Percentiles rank a stretch among this genome's conserved stretches.
These are phyloP conservation scores for Chymomyza procnemis DNA, from an alignment of 2,888 invertebrate genomes.

Conservation along the genomic window DNA sequence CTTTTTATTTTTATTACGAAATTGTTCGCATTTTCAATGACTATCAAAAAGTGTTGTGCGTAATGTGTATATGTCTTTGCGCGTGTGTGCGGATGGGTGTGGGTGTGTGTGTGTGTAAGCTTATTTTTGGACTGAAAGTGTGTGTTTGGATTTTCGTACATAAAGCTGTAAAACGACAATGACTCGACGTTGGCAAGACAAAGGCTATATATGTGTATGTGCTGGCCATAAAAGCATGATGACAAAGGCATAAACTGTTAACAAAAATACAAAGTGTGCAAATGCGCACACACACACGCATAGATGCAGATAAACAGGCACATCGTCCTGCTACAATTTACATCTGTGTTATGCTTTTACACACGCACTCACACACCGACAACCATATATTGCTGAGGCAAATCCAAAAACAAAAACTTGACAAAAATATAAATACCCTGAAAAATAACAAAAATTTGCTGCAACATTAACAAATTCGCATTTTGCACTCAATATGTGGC, in stretches of 20 bases:
- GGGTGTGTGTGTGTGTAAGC: neutral
- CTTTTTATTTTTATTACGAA: slow-evolving; percentile 29
- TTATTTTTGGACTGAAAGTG: too few species aligned
- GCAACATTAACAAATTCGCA: slow-evolving; percentile 31
- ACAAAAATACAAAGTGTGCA: slow-evolving; percentile 31
- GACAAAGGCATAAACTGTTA: slow-evolving; percentile 51
- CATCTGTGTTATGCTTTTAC: neutral
- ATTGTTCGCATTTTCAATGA: slow-evolving; percentile 37
- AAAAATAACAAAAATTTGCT: neutral
- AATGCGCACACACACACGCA: neutral
- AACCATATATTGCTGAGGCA: too few species aligned
- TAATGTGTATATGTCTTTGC: slow-evolving; percentile 10
- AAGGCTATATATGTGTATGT: slow-evolving; percentile 20
- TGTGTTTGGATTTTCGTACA: slow-evolving; percentile 6
- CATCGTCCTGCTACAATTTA: neutral
- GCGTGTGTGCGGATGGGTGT: neutral
- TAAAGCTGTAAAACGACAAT: slow-evolving; percentile 47
- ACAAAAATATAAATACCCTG: slow-evolving; percentile 10
- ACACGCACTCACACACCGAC: too few species aligned
- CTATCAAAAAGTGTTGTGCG: slow-evolving; percentile 43
- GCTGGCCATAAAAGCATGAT: slow-evolving; percentile 41
- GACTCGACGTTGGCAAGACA: slow-evolving; percentile 28
- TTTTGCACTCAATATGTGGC: slow-evolving; percentile 1
- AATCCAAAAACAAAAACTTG: neutral
- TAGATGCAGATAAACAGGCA: slow-evolving; percentile 6